Percentiles rank a stretch among this genome's conserved stretches.
These are phyloP conservation scores for Leptestheria dahalacensis DNA, from an alignment of 1,140 invertebrate genomes.

Conservation along the genomic window DNA sequence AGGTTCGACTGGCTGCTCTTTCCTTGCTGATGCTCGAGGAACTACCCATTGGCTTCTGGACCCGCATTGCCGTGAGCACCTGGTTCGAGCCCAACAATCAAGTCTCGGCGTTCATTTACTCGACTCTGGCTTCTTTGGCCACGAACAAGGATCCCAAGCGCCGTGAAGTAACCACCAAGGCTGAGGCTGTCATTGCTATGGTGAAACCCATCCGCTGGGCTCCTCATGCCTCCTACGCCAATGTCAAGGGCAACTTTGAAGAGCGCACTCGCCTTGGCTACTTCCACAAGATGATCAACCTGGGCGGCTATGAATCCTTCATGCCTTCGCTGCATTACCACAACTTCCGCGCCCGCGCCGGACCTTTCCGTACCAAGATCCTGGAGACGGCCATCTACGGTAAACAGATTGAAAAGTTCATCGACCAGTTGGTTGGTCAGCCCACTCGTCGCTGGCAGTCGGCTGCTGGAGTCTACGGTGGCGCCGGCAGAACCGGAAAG, in stretches of 20 bases:
- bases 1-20: constrained; percentile 21
- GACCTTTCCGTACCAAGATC: not conserved
- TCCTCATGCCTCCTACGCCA: not conserved
- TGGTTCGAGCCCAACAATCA: constrained; percentile 20
- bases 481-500: not conserved
- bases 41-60: constrained; percentile 19
- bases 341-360: not conserved
- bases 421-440: constrained; percentile 11
- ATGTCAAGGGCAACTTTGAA: constrained; percentile 10
- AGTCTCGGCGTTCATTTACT: constrained; percentile 20
- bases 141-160: constrained; percentile 8
- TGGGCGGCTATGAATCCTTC: constrained; percentile 7
- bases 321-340: constrained; percentile 5
- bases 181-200: constrained; percentile 9
- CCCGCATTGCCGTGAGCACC: constrained; percentile 20
- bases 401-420: constrained; percentile 7
- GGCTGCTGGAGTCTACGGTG: not conserved
- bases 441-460: constrained; percentile 5
- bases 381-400: constrained; percentile 2
- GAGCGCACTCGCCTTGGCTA: constrained; percentile 11
- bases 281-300: constrained; percentile 6
- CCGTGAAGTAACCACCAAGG: constrained; percentile 3
- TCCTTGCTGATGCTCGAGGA: constrained; percentile 18
- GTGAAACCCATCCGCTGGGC: constrained; percentile 9
- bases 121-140: constrained; percentile 16